Base-by-base conservation (phyloP, 2,888 invertebrate genomes). In the Ditula angustiorana region DNA sequence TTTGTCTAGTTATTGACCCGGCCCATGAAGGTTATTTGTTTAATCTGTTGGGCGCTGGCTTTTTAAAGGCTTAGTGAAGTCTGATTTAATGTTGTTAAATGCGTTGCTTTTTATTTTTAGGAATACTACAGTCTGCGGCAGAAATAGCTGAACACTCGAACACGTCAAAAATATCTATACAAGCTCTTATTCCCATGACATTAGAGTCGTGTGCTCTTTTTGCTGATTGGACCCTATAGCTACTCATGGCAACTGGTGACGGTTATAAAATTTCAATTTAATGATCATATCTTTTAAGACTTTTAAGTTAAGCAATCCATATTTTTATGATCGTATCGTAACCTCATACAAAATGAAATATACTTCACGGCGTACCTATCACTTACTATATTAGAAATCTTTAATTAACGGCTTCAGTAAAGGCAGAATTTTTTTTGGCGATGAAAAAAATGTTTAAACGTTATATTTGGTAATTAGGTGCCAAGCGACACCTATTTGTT, bases 1-100 rank as follows among this genome's bases (percentile, higher is more conserved):
- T 90, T 91, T 92, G 91, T 91, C 90, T 92, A 89, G 86, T 85
- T 90, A 89, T 90, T 91, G 90, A 90, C 88, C 91, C 88, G 85
- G 75, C 73, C 72, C 75, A 76, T 77, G 77, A 80, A 80, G 78
- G 78, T 80, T 86, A 84, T 86, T 84, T 82, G 81, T 84, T 79
- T 76, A 78, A 74, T 77, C 77, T 62, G 63, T 63, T n/a, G n/a
- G 50, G 57, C 58, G 60, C 10, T 19, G 19, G 10, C 41, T 41
- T 41, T 19, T 41, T 62, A 52, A 61, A 53, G 53, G 55, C 21
- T 41, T 41, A 19, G 60, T 56, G 5, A 8, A 47, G 47, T 16
- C 13, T 28, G 28, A 16, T 28, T 28, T 49, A 50, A 28, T 28
- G 49, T 50, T 26, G 24, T 46, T 46, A 19, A 19, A 19, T 8